These are phyloP conservation scores for Cryptomyrus ogoouensis DNA, from an alignment of 2,113 vertebrate species.

Conservation along the genomic window DNA sequence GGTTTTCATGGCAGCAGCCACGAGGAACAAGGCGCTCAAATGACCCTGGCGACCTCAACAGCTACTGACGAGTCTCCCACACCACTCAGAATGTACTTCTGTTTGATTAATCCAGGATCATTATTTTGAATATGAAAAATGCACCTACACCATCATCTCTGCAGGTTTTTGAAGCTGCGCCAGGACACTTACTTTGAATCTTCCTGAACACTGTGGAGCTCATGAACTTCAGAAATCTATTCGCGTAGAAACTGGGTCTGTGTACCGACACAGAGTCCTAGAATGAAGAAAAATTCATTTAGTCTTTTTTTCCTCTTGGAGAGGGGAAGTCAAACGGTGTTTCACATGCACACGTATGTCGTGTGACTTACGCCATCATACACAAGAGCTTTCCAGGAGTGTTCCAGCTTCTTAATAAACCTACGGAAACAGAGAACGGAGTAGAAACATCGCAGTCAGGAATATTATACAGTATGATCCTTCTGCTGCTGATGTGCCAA, in stretches of 20 bases:
- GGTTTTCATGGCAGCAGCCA: not conserved
- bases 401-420: slow-evolving; percentile 96
- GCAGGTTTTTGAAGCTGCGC: not conserved
- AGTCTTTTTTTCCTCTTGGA: not conserved
- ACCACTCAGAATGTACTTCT: not conserved
- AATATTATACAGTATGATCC: not conserved
- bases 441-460: slow-evolving; percentile 18
- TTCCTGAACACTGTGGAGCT: slow-evolving; percentile 91
- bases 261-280: slow-evolving; percentile 95
- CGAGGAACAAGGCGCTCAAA: not conserved
- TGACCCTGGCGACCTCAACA: not conserved
- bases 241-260: slow-evolving; percentile 89
- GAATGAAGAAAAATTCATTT: slow-evolving; percentile 15
- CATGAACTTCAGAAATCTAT: slow-evolving; percentile 98
- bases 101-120: not conserved
- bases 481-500: not conserved
- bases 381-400: slow-evolving; percentile 98
- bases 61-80: not conserved
- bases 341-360: not conserved
- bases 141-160: not conserved
- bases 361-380: slow-evolving; percentile 82
- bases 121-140: not conserved
- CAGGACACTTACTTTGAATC: slow-evolving; percentile 74
- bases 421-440: slow-evolving; percentile 52
- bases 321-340: not conserved